Conservation (phyloP, 2,797 vertebrate species). For the Anguilla obscura region DNA sequence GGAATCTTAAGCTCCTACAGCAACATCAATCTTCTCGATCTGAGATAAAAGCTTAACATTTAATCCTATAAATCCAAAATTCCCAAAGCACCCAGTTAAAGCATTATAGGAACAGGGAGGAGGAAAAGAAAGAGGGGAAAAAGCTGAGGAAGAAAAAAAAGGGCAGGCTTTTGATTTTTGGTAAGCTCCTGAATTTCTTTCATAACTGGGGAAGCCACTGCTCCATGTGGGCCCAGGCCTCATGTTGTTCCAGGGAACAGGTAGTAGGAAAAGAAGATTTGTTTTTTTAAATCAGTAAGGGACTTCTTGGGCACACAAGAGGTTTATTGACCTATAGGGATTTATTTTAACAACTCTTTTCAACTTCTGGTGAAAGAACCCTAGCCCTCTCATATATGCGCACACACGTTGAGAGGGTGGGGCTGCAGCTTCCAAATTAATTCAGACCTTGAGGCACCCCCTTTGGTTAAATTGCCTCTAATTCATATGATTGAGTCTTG, state of each 20-base stretch:
- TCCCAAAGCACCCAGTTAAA: slow-evolving; percentile 50
- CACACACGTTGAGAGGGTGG: slow-evolving; percentile 25
- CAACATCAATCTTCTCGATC: slow-evolving; percentile 50
- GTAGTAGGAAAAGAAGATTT: slow-evolving; percentile 54
- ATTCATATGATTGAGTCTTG: slow-evolving; percentile 44
- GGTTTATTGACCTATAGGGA: slow-evolving; percentile 55
- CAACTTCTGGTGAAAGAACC: slow-evolving; percentile 45
- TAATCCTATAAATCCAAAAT: slow-evolving; percentile 54
- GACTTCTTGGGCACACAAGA: slow-evolving; percentile 38
- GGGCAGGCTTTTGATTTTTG: slow-evolving; percentile 57
- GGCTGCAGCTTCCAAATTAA: slow-evolving; percentile 12
- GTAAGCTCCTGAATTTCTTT: slow-evolving; percentile 44
- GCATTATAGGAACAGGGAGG: slow-evolving; percentile 36
- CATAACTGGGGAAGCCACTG: slow-evolving; percentile 59
- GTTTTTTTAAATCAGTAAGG: slow-evolving; percentile 64
- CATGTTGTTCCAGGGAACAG: slow-evolving; percentile 36
- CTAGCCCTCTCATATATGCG: slow-evolving; percentile 42
- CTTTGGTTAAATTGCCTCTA: slow-evolving; percentile 50
- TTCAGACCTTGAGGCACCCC: slow-evolving; percentile 50
- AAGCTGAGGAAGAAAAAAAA: slow-evolving; percentile 15
- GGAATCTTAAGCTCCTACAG: slow-evolving; percentile 37
- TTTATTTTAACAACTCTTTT: slow-evolving; percentile 52
- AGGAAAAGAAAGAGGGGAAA: slow-evolving; percentile 15
- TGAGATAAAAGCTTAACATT: slow-evolving; percentile 55
- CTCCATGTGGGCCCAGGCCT: slow-evolving; percentile 23